Evolutionary conservation across 2,888 invertebrate genomes (phyloP), one percentile per base, ranked within the genome.

Genomic region (Hypomecis punctinalis): DNA sequence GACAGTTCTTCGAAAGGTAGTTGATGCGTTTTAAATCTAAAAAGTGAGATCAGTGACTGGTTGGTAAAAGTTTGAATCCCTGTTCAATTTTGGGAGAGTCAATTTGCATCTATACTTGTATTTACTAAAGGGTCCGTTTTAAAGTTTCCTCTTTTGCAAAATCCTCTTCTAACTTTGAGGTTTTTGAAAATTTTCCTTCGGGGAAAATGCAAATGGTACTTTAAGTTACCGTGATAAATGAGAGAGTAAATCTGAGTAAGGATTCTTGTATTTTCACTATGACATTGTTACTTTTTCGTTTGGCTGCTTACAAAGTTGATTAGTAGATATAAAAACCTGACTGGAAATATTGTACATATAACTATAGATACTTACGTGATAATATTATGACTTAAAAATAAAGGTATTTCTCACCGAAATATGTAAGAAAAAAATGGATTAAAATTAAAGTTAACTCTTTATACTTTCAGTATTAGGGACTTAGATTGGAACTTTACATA

Each of bases 41-140:
- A 40, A 42, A 35, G 47, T 57, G 70, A 63, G 51, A 84, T 81
- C 81, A 76, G 75, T 75, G 81, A 82, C 81, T 83, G 74, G 81
- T 83, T 82, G 78, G 84, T 85, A 84, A 87, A 81, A 88, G 81
- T 87, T 88, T 82, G 79, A 83, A 85, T 82, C 83, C 82, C 79
- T 77, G 82, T 85, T 79, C 85, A 89, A 88, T 88, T 89, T 88
- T 72, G 79, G 77, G 79, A 82, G 78, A 76, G 80, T 79, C 79
- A 81, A 90, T 90, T 90, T 90, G 86, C 87, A 90, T 88, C 80
- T 85, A 83, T 84, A 79, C 65, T 66, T 66, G 65, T 65, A 66
- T 57, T 63, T 63, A 59, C 54, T 57, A 54, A 66, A 61, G 77
- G 72, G 75, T 74, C 65, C 71, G 62, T 63, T 69, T 74, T 57